These are phyloP conservation scores for Xyrichtys novacula DNA, from an alignment of 2,797 vertebrate genomes.

Conservation along the genomic window DNA sequence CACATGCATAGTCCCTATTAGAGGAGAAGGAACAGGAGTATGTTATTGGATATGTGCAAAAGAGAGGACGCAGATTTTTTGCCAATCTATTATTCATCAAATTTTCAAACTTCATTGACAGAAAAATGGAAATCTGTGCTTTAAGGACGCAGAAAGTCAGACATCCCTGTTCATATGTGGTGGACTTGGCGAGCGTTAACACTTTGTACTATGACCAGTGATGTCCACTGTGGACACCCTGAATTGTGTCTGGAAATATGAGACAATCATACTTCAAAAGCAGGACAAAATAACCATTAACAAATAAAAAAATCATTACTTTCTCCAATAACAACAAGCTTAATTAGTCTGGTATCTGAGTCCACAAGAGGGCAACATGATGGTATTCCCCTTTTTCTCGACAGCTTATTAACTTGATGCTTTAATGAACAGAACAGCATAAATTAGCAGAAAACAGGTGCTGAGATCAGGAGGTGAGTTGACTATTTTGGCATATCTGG, in stretches of 20 bases:
- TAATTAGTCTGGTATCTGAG: constrained; percentile 26
- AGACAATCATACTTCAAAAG: not conserved
- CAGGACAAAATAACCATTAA: not conserved
- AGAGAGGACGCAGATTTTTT: too few relatives aligned
- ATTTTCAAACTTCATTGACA: too few relatives aligned
- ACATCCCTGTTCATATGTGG: too few relatives aligned
- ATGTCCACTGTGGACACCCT: not conserved
- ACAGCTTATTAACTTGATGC: constrained; percentile 34
- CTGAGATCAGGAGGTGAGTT: constrained; percentile 51
- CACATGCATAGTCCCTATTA: too few relatives aligned
- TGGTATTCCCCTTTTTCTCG: constrained; percentile 30
- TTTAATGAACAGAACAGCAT: constrained; percentile 52
- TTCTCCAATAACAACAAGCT: constrained; percentile 13
- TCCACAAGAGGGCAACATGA: constrained; percentile 63
- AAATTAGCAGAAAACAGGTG: constrained; percentile 56
- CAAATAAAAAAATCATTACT: not conserved
- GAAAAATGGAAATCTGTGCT: too few relatives aligned
- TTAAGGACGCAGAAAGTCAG: too few relatives aligned
- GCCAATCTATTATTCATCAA: too few relatives aligned
- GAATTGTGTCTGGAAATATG: not conserved
- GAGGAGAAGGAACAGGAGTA: too few relatives aligned
- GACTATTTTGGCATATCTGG: constrained; percentile 51
- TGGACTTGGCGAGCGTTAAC: not conserved
- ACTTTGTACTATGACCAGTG: too few relatives aligned
- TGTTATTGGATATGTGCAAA: too few relatives aligned